These are phyloP conservation scores for Melanerpes aurifrons DNA, from an alignment of 2,113 vertebrate genomes.

Conservation along the genomic window DNA sequence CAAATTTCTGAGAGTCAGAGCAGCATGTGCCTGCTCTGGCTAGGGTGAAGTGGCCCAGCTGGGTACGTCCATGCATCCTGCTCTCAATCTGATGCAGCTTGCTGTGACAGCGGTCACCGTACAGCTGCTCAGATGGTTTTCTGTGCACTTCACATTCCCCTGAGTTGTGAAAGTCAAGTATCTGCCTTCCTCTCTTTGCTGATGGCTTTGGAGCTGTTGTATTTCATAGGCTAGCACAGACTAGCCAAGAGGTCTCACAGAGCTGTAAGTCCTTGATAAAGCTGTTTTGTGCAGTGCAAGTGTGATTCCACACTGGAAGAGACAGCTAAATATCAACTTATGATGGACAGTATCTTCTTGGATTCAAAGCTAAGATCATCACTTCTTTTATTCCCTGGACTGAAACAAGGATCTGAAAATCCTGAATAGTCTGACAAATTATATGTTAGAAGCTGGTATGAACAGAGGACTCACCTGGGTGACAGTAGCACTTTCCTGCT, in stretches of 20 bases:
- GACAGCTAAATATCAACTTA: not conserved
- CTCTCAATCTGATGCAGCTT: fast-evolving
- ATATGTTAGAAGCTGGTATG: not conserved
- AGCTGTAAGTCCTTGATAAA: constrained; percentile 15
- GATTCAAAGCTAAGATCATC: not conserved
- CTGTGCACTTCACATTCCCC: fast-evolving
- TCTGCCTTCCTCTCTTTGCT: not conserved
- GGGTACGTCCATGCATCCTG: fast-evolving
- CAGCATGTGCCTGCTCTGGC: not conserved
- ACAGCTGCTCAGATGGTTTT: not conserved
- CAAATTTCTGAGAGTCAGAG: not conserved
- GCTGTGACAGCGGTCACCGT: not conserved
- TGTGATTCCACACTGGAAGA: not conserved
- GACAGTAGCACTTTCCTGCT: not conserved
- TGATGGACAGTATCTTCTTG: not conserved
- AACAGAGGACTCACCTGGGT: not conserved
- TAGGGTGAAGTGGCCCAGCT: not conserved
- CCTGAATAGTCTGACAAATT: not conserved
- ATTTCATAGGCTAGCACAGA: not conserved
- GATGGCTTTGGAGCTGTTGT: not conserved
- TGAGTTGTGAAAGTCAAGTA: not conserved
- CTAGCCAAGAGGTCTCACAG: not conserved
- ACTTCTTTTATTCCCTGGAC: not conserved
- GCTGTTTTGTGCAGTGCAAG: not conserved
- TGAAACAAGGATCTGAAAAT: not conserved